These are phyloP conservation scores for Lepidothrix coronata DNA, from an alignment of 2,113 vertebrate genomes.

Conservation along the genomic window DNA sequence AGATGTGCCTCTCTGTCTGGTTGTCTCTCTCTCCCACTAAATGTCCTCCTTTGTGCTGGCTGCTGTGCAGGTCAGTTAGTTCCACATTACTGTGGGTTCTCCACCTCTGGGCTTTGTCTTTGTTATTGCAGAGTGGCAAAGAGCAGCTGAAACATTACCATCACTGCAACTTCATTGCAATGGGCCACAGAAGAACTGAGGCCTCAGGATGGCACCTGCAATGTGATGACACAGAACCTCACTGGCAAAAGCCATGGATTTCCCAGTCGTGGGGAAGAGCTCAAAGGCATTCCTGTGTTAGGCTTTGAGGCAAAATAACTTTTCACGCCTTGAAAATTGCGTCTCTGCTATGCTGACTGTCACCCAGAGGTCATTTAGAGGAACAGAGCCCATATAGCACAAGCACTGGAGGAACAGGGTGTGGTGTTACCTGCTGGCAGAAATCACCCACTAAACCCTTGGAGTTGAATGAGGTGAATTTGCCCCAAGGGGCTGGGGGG, in stretches of 20 bases:
- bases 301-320: neutral
- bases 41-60: neutral
- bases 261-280: neutral
- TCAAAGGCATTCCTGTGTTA: neutral
- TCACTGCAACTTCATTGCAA: neutral
- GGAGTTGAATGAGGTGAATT: neutral
- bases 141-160: neutral
- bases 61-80: neutral
- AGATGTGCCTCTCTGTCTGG: neutral
- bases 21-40: neutral
- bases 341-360: neutral
- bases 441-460: neutral
- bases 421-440: neutral
- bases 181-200: neutral
- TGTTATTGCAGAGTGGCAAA: neutral
- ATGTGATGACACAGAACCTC: neutral
- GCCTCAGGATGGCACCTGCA: neutral
- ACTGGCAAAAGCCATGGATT: neutral
- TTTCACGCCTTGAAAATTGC: neutral
- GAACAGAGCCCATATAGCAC: neutral
- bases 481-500: neutral
- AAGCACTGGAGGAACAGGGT: neutral
- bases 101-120: neutral
- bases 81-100: neutral
- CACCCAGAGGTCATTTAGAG: neutral